Base-by-base conservation (phyloP, 1,140 invertebrate species). In the Drosophila funebris region DNA sequence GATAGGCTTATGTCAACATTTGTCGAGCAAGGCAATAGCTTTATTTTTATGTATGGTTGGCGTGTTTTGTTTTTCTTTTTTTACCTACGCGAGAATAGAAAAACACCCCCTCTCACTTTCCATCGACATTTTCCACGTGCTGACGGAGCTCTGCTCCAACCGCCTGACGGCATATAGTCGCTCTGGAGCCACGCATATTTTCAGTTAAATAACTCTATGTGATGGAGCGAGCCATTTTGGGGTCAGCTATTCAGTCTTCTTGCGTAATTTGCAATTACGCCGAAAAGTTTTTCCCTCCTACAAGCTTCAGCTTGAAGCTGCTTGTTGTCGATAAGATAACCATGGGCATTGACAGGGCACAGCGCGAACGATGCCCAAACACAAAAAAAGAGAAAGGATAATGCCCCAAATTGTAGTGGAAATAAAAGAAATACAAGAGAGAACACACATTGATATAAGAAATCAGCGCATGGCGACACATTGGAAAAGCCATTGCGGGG, bases 251-350 rank as follows among this genome's bases (percentile, higher is more conserved):
- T 14, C 46, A 14, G 46, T 50, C 13, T 31, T 48, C 75, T 83
- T 68, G 79, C 80, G 79, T 78, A 78, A 83, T 83, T 83, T 72
- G 66, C 79, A 87, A 85, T 87, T 85, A 81, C 74, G 58, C 43
- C 48, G 39, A 48, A 41, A 80, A 78, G 63, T 53, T 78, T 83
- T 74, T 22, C 33, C 50, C n/a, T 48, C 66, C 48, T 20, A 22
- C 27, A 24, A 27, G 44, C 20, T 70, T 54, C 27, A 39, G 13
- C 36, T 37, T 14, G 43, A 76, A 76, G 66, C 36, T 80, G 62
- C 53, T 69, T 73, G 46, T 41, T 43, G 11, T 18, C 61, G 74
- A 82, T 78, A 83, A 75, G 54, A 62, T 14, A 56, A 52, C 43
- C 18, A 18, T 9, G 14, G 39, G 16, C 39, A 43, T 43, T 43